Evolutionary conservation across 2,888 invertebrate species (phyloP), one percentile per base, ranked within the genome.

Genomic region (Patella ulyssiponensis): DNA sequence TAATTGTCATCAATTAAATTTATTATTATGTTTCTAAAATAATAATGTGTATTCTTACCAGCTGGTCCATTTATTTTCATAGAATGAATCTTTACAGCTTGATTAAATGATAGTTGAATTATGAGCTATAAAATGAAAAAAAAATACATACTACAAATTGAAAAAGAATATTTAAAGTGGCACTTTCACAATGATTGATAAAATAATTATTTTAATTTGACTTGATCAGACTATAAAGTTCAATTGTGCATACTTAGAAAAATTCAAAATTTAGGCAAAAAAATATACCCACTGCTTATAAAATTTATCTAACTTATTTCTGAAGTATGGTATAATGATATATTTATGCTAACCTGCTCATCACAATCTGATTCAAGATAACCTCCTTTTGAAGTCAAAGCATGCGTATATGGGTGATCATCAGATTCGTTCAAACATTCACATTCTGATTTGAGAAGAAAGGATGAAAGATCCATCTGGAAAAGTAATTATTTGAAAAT

Each of bases 371-470:
- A 92, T 77, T 92, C 92, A 9, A 93, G 86, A 86, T 88, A 92
- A 27, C 89, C 91, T 74, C 89, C 91, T 77, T 92, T 91, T 53
- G 88, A 75, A 20, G 88, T 86, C 71, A 90, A 83, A 52, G 86
- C 84, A 84, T 96, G 95, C 12, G 93, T 92, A 85, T 98, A 93
- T 14, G 96, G 95, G 92, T 98, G 98, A 79, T 97, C 96, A 92
- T 99, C 98, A 7, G 96, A 94, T 91, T 98, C 98, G 92, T 99
- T 99, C 81, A 99, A 93, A 92, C 98, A 98, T 92, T 99, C 99
- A 92, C 98, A 97, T 88, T 96, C 95, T 81, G 94, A 94, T 93
- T 97, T 97, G 82, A 94, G 94, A 81, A 99, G 96, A 89, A 98
- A 96, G 69, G 95, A 94, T 64, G 92, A 93, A 77, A 99, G 93